phyloP scores from a whole-genome alignment of 2,797 vertebrate genomes.

The Sebastes cheni region DNA sequence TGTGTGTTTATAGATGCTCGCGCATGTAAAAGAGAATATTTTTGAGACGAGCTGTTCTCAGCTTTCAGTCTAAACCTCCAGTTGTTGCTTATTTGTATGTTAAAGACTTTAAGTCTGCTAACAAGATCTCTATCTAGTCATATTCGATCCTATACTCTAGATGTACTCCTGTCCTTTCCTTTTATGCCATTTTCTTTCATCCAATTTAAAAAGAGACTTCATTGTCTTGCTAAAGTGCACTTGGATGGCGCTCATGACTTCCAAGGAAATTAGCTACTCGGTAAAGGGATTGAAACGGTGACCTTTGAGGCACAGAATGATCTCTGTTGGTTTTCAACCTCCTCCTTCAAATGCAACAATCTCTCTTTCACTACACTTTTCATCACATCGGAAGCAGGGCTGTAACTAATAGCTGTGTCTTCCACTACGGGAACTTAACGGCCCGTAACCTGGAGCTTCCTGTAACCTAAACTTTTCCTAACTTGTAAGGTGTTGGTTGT shows the following conservation, averaged over 20 bases:
- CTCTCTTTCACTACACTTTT: background rate
- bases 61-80: conserved; percentile 25
- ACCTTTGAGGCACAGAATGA: conserved; percentile 22
- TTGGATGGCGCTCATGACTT: conserved; percentile 2
- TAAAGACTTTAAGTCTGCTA: conserved; percentile 26
- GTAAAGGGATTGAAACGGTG: background rate
- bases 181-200: conserved; percentile 6
- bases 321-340: background rate
- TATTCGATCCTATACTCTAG: background rate
- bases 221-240: conserved; percentile 8
- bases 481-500: background rate
- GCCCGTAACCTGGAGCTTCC: background rate
- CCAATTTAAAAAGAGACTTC: background rate
- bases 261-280: background rate
- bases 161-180: background rate
- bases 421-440: background rate
- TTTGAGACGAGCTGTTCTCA: conserved; percentile 22
- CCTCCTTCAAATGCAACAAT: background rate
- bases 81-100: conserved; percentile 33
- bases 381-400: background rate
- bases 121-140: conserved; percentile 23
- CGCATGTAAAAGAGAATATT: conserved; percentile 1
- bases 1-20: conserved; percentile 13
- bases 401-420: background rate
- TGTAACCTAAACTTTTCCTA: background rate